Conservation (phyloP, 1,140 invertebrate species). For the Zaprionus gabonicus region DNA sequence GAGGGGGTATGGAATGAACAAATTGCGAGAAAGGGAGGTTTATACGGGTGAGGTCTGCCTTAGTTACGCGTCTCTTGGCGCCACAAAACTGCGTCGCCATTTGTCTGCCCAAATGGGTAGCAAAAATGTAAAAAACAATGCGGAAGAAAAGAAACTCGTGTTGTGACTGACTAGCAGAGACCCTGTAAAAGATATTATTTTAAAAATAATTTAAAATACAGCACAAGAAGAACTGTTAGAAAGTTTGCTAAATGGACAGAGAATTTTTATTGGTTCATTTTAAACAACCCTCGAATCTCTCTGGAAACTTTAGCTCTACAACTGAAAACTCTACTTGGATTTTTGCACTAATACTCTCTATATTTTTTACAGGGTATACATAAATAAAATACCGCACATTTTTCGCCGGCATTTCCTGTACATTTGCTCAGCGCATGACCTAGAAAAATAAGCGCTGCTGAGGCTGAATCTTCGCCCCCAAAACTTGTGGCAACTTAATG, state of each 20-base stretch:
- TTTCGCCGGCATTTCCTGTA: constrained; percentile 17
- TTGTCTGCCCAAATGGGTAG: constrained; percentile 69
- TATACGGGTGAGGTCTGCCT: not conserved
- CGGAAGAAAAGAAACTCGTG: not conserved
- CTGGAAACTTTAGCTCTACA: no score
- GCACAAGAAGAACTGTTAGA: not conserved
- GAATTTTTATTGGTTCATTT: no score
- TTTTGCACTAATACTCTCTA: not conserved
- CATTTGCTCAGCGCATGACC: constrained; percentile 51
- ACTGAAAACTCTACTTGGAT: not conserved
- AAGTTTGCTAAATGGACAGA: no score
- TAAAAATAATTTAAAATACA: not conserved
- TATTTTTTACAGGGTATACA: constrained; percentile 4
- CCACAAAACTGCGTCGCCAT: constrained; percentile 75
- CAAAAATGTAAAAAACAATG: constrained; percentile 40
- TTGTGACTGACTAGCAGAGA: not conserved
- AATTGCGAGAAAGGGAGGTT: not conserved
- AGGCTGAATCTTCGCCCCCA: constrained; percentile 1
- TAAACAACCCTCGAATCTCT: no score
- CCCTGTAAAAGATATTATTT: no score
- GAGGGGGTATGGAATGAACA: not conserved
- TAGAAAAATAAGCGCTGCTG: constrained; percentile 56
- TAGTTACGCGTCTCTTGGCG: constrained; percentile 55
- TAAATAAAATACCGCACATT: constrained; percentile 36
- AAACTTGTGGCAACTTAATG: constrained; percentile 32